Percentiles rank a stretch among this genome's conserved stretches.
Evolutionary conservation across 2,888 invertebrate genomes (phyloP).

Genomic region (Synergus umbraculus): DNA sequence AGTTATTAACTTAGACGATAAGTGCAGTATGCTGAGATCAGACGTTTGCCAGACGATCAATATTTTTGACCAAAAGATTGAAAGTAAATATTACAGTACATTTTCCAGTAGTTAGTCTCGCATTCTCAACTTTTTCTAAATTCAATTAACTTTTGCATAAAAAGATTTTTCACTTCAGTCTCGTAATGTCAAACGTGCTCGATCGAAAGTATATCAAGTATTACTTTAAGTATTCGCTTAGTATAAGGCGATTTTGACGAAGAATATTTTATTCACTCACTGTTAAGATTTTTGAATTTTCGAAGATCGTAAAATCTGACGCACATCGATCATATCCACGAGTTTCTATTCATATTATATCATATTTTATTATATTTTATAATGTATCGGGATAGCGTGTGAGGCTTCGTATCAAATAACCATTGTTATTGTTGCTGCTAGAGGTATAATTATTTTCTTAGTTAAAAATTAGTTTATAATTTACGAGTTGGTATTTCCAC

Average conservation of each 20-base stretch:
- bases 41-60: slow-evolving; percentile 29
- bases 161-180: background rate
- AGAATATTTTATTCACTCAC: background rate
- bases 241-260: slow-evolving; percentile 9
- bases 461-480: slow-evolving; percentile 30
- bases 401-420: slow-evolving; percentile 18
- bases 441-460: slow-evolving; percentile 47
- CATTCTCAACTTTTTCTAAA: background rate
- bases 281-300: background rate
- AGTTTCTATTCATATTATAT: slow-evolving; percentile 5
- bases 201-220: slow-evolving; percentile 48
- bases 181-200: background rate
- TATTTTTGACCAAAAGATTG: background rate
- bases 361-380: background rate
- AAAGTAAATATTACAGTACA: background rate
- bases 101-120: background rate
- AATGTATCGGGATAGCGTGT: slow-evolving; percentile 8
- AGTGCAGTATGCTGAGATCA: slow-evolving; percentile 43
- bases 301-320: background rate
- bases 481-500: slow-evolving; percentile 32
- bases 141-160: background rate
- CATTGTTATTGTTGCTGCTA: slow-evolving; percentile 42
- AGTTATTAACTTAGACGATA: slow-evolving; percentile 55
- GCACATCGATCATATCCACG: background rate
- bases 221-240: slow-evolving; percentile 49